A percentile compares a stretch with the other conserved stretches of the same genome.
Conservation (phyloP, 2,113 vertebrate species). For the Nothoprocta pentlandii region DNA sequence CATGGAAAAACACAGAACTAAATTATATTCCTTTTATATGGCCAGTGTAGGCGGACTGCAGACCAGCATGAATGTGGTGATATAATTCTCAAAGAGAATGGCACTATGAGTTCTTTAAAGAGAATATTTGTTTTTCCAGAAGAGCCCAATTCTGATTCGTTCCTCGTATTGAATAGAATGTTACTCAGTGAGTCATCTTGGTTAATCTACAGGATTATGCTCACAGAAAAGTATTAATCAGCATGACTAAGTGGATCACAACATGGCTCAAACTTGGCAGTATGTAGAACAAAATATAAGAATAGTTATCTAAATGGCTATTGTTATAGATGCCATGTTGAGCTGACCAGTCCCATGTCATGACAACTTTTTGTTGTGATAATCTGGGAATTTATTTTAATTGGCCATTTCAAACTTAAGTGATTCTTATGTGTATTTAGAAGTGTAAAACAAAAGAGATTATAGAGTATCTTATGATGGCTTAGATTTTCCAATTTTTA, state of each 20-base stretch:
- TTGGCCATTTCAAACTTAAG: neutral
- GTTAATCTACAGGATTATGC: neutral
- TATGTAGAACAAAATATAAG: neutral
- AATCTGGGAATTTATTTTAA: neutral
- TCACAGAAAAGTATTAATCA: neutral
- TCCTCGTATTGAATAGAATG: neutral
- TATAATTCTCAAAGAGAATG: neutral
- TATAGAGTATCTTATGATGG: neutral
- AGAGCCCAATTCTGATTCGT: neutral
- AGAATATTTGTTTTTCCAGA: neutral
- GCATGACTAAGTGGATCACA: conserved; percentile 2
- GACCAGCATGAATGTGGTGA: neutral
- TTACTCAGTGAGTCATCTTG: neutral
- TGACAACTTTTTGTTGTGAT: neutral
- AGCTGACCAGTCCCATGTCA: neutral
- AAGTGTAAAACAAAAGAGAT: neutral
- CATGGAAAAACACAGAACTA: neutral
- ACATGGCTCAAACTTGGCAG: neutral
- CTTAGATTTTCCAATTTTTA: neutral
- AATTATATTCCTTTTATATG: neutral
- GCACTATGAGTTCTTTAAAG: neutral
- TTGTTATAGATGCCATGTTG: neutral
- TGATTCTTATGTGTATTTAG: neutral
- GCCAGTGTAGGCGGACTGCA: neutral
- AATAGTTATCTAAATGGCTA: neutral